Base-by-base conservation (phyloP, 2,113 vertebrate species). In the Serilophus lunatus region DNA sequence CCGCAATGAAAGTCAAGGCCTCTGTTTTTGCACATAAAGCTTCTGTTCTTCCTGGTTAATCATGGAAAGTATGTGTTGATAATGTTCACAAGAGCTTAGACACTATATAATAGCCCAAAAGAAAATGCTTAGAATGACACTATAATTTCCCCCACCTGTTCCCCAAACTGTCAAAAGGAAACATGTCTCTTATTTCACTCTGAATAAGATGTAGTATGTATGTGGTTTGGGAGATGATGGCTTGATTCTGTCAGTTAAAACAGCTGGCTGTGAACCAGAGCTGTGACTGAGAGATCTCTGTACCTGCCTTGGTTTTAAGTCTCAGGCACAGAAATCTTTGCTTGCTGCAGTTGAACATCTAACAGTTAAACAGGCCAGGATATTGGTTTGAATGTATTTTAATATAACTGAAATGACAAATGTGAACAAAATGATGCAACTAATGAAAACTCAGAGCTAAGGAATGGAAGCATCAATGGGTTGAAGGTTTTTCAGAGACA, bases 171-270 rank as follows among this genome's bases (percentile, higher is more conserved):
- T 82, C 81, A 94, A 66, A 90, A 94, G 75, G 90, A 94, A 96
- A 56, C 68, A 29, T 0, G 0, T 83, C 78, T 96, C 90, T 90
- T n/a, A 60, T 96, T 96, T 95, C 82, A 31, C n/a, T 90, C 35
- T 81, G 94, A 95, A 68, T 86, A 82, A 94, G 91, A 83, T 28
- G 77, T 33, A 75, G 69, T 20, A 14, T 86, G 79, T 78, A 44
- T 92, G 87, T 91, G 94, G 95, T 96, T 81, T 94, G 87, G 71
- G 88, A 96, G 86, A 86, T 28, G 88, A 81, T 86, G 76, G 76
- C 47, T 91, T 47, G 64, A 25, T 59, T 63, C 74, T 83, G 92
- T 90, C 81, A 29, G 84, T 96, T 95, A 75, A 74, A 94, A 53
- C 93, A 96, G 78, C 87, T 94, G 94, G 18, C 82, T 80, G 31